Evolutionary conservation across 2,888 invertebrate species (phyloP), one percentile per base, ranked within the genome.

Genomic region (Chironomus riparius): DNA sequence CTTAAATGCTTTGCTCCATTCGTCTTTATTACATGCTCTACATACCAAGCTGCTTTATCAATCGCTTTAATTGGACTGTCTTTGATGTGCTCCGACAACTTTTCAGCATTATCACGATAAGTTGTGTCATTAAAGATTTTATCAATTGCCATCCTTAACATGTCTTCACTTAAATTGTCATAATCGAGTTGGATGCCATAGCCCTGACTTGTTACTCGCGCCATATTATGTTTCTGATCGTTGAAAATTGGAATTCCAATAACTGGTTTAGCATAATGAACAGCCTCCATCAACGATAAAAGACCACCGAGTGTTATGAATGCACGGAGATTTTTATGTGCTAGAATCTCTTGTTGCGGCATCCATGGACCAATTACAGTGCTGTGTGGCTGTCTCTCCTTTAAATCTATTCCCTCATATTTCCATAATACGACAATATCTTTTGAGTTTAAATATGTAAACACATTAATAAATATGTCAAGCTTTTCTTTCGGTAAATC

Each of bases 301-400:
- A 87, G 82, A 0, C 88, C 89, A 38, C 87, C 88, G 79, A 88
- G 87, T 7, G 87, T 87, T 77, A 89, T 86, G 78, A 89, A 88
- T 0, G 87, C 80, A 78, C 85, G 85, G 0, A 87, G 83, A 76
- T 87, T 87, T 1, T 83, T 82, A 81, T 89, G 88, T 2, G 85
- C 87, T 77, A 84, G 79, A 76, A 84, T 81, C 4, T 81, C 82
- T 75, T 83, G 81, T 77, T 85, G 84, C 0, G 85, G 84, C 79
- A 82, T 81, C 84, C 84, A 85, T 13, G 81, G 80, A 13, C 79
- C 80, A 65, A 82, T 79, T 78, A 82, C 80, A 0, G 87, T 82
- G 78, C 86, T 85, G 13, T 79, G 77, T 2, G 84, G 83, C 78
- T 83, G 79, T 18, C 80, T 80, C 2, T 81, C 79, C 47, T 84